Base-by-base conservation (phyloP, 2,113 vertebrate species). In the Muntiacus muntjak region DNA sequence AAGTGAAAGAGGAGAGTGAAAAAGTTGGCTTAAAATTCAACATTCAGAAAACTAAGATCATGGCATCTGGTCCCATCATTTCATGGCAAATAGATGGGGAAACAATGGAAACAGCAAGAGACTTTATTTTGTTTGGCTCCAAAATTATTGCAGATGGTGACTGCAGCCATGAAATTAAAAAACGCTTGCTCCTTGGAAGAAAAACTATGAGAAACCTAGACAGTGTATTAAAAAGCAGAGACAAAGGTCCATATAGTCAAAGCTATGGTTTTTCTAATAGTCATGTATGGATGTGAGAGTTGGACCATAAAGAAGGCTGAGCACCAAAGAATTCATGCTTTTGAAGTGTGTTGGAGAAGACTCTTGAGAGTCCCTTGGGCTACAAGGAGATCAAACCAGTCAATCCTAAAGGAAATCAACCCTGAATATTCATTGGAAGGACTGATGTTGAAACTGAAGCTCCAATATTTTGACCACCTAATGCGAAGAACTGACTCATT, bases 291-390 rank as follows among this genome's bases (percentile, higher is more conserved):
- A 36, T 71, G 19, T 71, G n/a, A 71, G n/a, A 71, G n/a, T 71
- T 71, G 67, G n/a, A 71, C n/a, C n/a, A 71, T 36, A 71, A 36
- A 36, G n/a, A 67, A 71, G 19, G 9, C 67, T 71, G n/a, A 71
- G 67, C 0, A 0, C 67, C 0, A 0, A 36, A 71, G 17, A 71
- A 71, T 0, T 71, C 9, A 23, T 71, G 9, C 67, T 23, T 71
- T 71, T 19, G 6, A 71, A 36, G 9, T 36, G 64, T 71, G 36
- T 36, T 71, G 36, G 67, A 36, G n/a, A 71, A 36, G 19, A 71
- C n/a, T 36, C 64, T 36, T 21, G 19, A 36, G 67, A 71, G n/a
- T 71, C 4, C n/a, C 67, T 36, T 71, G 67, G 67, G 17, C 67
- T 71, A 36, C n/a, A 71, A 71, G n/a, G 64, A 71, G 67, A 71